These are phyloP conservation scores for Apodemus sylvaticus DNA, from an alignment of 2,113 vertebrate genomes.

Conservation along the genomic window DNA sequence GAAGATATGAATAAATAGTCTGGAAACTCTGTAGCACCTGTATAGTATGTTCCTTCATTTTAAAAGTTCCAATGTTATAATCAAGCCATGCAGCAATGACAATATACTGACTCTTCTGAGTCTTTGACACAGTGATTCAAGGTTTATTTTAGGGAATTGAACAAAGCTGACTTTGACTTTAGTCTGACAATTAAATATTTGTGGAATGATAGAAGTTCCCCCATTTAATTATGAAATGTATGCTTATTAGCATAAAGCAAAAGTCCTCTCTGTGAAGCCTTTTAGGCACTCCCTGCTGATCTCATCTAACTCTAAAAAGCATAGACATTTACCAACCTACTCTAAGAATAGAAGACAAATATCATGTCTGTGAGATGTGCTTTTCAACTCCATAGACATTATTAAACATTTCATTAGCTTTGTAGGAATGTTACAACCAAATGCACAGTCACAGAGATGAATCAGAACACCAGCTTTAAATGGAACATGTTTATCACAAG, in stretches of 20 bases:
- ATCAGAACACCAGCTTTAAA: conserved; percentile 72
- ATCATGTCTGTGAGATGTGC: conserved; percentile 69
- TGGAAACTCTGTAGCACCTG: background rate
- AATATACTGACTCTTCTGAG: conserved; percentile 32
- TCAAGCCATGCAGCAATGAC: background rate
- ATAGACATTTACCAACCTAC: conserved; percentile 74
- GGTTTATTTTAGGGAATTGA: conserved; percentile 67
- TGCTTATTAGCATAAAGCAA: conserved; percentile 80
- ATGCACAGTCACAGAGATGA: conserved; percentile 56
- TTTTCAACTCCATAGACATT: conserved; percentile 71
- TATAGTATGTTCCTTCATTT: background rate
- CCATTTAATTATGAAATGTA: conserved; percentile 80
- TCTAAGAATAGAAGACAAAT: conserved; percentile 81
- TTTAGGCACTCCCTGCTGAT: conserved; percentile 76
- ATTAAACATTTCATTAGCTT: conserved; percentile 74
- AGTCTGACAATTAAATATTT: conserved; percentile 83
- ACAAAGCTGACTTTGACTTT: conserved; percentile 83
- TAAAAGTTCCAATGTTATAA: background rate
- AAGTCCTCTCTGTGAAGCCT: conserved; percentile 80
- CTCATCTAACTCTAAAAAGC: conserved; percentile 74
- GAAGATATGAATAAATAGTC: background rate
- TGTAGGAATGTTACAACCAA: conserved; percentile 61
- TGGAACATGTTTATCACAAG: conserved; percentile 63
- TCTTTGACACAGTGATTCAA: conserved; percentile 69
- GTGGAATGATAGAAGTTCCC: conserved; percentile 81